Evolutionary conservation across 1,140 invertebrate species (phyloP).

Genomic region (Drosophila subobscura): DNA sequence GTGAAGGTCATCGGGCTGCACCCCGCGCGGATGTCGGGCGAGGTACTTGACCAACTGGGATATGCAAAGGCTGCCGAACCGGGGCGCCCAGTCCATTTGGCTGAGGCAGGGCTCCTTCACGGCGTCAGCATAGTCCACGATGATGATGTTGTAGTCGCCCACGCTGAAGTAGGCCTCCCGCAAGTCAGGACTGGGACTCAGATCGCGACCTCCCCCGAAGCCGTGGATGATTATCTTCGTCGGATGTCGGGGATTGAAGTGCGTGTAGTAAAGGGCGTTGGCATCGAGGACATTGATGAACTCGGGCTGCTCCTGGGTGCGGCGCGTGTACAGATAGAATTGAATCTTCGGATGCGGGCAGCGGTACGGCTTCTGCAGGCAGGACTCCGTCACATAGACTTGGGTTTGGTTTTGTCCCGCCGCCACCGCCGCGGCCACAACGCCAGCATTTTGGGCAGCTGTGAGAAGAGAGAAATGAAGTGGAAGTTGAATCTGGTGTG

Average conservation of each 20-base stretch:
- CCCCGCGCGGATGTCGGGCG: constrained; percentile 89
- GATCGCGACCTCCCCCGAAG: constrained; percentile 90
- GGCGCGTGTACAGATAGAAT: constrained; percentile 92
- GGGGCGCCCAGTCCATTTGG: constrained; percentile 92
- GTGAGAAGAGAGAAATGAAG: constrained; percentile 15
- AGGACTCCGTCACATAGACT: constrained; percentile 91
- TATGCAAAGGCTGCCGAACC: constrained; percentile 91
- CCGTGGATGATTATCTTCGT: constrained; percentile 93
- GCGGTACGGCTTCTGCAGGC: constrained; percentile 90
- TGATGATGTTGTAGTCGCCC: constrained; percentile 93
- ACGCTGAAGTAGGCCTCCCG: constrained; percentile 90
- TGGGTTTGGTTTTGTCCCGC: constrained; percentile 71
- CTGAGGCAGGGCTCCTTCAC: constrained; percentile 92
- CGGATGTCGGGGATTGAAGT: constrained; percentile 89
- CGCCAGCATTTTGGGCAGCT: constrained; percentile 68
- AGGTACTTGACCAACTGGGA: constrained; percentile 92
- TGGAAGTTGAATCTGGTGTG: constrained; percentile 10
- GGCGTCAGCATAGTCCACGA: constrained; percentile 92
- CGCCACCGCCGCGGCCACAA: constrained; percentile 64
- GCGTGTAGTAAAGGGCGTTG: constrained; percentile 88
- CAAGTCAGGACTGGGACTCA: constrained; percentile 92
- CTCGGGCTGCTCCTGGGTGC: constrained; percentile 89
- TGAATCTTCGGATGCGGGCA: constrained; percentile 93
- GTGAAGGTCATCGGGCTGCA: constrained; percentile 89
- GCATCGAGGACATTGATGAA: constrained; percentile 88